Evolutionary conservation across 1,140 invertebrate species (phyloP).

Genomic region (Lepidostoma basale): DNA sequence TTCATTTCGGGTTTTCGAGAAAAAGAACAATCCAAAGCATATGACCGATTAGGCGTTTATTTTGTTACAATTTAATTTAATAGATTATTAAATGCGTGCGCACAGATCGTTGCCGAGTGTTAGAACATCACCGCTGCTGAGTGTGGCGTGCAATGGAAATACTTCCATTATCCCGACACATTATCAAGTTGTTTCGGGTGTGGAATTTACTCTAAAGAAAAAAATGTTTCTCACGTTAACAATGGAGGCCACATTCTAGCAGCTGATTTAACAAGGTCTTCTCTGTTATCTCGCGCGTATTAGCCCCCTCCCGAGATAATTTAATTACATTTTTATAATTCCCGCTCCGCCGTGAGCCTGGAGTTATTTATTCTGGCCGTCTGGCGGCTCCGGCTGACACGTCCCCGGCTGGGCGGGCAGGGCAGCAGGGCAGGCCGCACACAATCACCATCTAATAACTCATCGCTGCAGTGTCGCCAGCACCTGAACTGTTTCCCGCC

Average conservation of each 20-base stretch:
- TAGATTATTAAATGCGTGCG: no score
- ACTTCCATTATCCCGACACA: not conserved
- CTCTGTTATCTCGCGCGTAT: slow-evolving; percentile 1
- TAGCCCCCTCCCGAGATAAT: slow-evolving; percentile 6
- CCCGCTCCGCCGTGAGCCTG: not conserved
- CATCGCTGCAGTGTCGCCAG: slow-evolving; percentile 5
- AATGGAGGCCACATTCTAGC: slow-evolving; percentile 14
- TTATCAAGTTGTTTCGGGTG: not conserved
- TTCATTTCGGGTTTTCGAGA: no score
- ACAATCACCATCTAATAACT: slow-evolving; percentile 3
- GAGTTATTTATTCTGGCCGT: slow-evolving; percentile 18
- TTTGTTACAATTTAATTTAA: no score
- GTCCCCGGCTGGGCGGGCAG: not conserved
- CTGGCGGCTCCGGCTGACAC: not conserved
- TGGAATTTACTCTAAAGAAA: slow-evolving; percentile 8
- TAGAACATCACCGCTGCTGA: no score
- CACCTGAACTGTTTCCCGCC: slow-evolving; percentile 10
- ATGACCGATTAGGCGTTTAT: no score
- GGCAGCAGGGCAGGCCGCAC: not conserved
- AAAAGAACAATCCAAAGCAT: no score
- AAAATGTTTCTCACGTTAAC: slow-evolving; percentile 24
- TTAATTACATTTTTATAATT: slow-evolving; percentile 15
- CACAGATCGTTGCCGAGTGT: no score
- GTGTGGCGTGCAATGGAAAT: no score
- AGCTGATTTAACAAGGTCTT: slow-evolving; percentile 12